Conservation (phyloP, 2,888 invertebrate genomes). For the Callyntrura sp. region DNA sequence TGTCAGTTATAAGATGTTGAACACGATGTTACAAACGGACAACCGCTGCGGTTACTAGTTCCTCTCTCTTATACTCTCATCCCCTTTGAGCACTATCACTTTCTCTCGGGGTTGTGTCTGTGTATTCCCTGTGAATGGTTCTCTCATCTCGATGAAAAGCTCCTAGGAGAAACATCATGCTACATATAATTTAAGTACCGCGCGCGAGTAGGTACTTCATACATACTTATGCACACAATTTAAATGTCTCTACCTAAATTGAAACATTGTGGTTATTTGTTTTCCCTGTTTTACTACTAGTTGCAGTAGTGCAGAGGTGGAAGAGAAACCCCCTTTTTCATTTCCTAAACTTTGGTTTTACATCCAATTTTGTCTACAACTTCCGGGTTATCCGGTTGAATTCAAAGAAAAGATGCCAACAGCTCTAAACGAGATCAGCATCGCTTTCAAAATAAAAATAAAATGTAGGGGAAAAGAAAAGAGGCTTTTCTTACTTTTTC, state of each 20-base stretch:
- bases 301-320: not conserved
- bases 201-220: not conserved
- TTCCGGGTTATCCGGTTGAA: conserved; percentile 10
- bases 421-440: conserved; percentile 19
- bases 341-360: not conserved
- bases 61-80: not conserved
- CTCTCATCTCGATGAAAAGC: not conserved
- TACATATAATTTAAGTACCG: not conserved
- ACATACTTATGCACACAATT: not conserved
- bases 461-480: not conserved
- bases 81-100: too few species aligned
- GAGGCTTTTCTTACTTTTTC: not conserved
- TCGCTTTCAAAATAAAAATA: not conserved
- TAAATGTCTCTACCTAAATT: not conserved
- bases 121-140: not conserved
- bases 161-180: not conserved
- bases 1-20: not conserved
- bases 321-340: conserved; percentile 22
- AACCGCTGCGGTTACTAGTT: not conserved
- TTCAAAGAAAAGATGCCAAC: not conserved
- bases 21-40: not conserved
- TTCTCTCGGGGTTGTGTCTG: not conserved
- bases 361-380: conserved; percentile 1
- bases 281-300: not conserved
- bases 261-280: not conserved